Conservation (phyloP, 2,797 vertebrate species). For the Xyrichtys novacula region DNA sequence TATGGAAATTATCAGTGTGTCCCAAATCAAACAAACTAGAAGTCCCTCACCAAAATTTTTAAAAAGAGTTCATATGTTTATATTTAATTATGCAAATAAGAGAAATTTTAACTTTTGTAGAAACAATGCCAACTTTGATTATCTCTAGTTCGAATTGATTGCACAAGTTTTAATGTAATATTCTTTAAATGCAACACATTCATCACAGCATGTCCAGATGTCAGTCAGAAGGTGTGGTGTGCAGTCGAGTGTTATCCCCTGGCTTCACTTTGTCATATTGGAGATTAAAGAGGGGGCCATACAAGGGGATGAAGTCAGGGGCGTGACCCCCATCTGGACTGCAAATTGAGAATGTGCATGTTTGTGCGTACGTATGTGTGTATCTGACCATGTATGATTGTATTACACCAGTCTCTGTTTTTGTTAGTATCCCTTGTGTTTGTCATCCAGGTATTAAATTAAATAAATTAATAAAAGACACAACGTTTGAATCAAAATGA, state of each 20-base stretch:
- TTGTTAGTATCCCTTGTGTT: slow-evolving; percentile 2
- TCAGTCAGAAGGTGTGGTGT: neutral
- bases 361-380: slow-evolving; percentile 10
- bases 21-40: too few species aligned
- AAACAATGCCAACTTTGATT: too few species aligned
- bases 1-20: too few species aligned
- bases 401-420: slow-evolving; percentile 1
- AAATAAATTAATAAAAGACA: neutral
- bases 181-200: neutral
- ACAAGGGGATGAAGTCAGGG: slow-evolving; percentile 21
- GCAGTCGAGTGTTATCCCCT: neutral
- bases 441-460: neutral
- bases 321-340: slow-evolving; percentile 26
- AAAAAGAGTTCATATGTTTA: too few species aligned
- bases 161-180: neutral
- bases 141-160: too few species aligned
- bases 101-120: too few species aligned
- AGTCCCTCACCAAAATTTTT: too few species aligned
- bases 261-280: slow-evolving; percentile 18
- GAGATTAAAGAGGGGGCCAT: slow-evolving; percentile 43
- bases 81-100: too few species aligned
- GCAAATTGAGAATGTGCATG: slow-evolving; percentile 1
- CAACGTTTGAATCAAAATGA: neutral
- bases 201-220: slow-evolving; percentile 23
- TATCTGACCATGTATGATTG: neutral